Conservation (phyloP, 2,113 vertebrate genomes). For the Herpailurus yagouaroundi region DNA sequence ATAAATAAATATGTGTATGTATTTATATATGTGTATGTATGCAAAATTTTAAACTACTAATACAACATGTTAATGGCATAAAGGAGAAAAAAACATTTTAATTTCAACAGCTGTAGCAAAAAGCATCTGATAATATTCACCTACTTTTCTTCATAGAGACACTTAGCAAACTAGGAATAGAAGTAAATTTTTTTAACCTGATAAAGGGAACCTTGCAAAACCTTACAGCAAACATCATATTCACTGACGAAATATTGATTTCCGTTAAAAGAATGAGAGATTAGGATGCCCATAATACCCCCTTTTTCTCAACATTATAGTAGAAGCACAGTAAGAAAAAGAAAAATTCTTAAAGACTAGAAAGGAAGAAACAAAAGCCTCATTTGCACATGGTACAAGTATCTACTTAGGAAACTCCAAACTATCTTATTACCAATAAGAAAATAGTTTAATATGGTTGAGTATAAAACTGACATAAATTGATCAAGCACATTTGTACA, state of each 20-base stretch:
- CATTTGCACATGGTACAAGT: neutral
- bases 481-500: neutral
- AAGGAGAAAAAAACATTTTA: neutral
- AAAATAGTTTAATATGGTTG: neutral
- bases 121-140: neutral
- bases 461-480: neutral
- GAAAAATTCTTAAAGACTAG: neutral
- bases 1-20: neutral
- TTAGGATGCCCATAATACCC: neutral
- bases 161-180: neutral
- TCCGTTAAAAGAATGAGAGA: neutral
- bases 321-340: neutral
- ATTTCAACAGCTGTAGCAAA: neutral
- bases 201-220: neutral
- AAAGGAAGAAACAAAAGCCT: neutral
- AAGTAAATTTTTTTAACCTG: neutral
- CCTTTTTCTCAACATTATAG: neutral
- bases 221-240: neutral
- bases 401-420: neutral
- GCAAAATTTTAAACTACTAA: neutral
- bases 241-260: neutral
- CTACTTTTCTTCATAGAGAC: constrained; percentile 17
- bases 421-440: neutral
- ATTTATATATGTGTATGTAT: neutral
- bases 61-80: neutral